phyloP scores from a whole-genome alignment of 2,797 vertebrate species.

The Apogon talboti region DNA sequence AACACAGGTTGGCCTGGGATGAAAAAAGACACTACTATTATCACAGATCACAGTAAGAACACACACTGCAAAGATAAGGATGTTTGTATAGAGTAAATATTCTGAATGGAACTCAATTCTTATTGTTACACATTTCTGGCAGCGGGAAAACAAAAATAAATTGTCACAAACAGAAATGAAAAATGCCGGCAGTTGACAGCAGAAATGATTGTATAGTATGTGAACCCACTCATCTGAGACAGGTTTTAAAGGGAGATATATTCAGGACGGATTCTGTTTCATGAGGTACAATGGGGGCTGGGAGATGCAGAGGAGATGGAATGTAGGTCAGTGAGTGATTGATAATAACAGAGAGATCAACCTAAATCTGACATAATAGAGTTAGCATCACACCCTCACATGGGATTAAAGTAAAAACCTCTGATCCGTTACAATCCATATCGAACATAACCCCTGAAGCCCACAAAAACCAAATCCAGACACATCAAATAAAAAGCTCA shows the following conservation, averaged over 20 bases:
- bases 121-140: neutral
- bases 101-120: neutral
- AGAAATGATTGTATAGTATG: neutral
- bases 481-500: too few species aligned
- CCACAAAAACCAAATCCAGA: too few species aligned
- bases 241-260: neutral
- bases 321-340: conserved; percentile 53
- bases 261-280: conserved; percentile 12
- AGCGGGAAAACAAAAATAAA: neutral
- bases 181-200: neutral
- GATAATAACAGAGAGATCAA: conserved; percentile 35
- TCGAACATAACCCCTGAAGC: conserved; percentile 8
- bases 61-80: too few species aligned
- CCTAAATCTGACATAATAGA: conserved; percentile 51
- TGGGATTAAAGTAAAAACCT: conserved; percentile 44
- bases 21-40: neutral
- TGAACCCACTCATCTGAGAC: neutral
- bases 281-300: conserved; percentile 1
- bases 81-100: too few species aligned
- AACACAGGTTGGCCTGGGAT: conserved; percentile 92
- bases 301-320: neutral
- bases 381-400: conserved; percentile 29
- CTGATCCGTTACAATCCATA: neutral
- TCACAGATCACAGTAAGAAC: neutral
- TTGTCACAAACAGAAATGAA: neutral